Base-by-base conservation (phyloP, 2,113 vertebrate species). In the Stegastes partitus region DNA sequence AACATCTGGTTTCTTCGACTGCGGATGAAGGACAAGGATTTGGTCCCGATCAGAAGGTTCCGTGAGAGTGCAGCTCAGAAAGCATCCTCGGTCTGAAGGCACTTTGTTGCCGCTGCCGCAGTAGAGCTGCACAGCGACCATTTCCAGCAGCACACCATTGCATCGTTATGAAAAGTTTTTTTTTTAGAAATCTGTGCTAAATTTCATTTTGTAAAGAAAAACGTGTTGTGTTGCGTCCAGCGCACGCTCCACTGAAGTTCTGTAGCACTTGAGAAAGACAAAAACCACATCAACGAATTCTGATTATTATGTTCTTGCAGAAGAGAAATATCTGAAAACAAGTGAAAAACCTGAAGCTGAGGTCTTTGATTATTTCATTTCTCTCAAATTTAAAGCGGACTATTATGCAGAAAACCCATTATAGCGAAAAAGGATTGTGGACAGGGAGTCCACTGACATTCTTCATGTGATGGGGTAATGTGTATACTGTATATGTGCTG, bases 381-480 rank as follows among this genome's bases (percentile, higher is more conserved):
- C 22, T 70, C 62, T 76, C 16, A 45, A 79, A 67, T 9, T 72
- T 53, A 50, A 3, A 23, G 34, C n/a, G n/a, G n/a, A 8, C 54
- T 44, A 18, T 68, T 47, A 66, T 5, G 12, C 50, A 79, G 26
- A 86, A 59, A 44, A 55, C 11, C 37, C 21, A 31, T 16, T 1
- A 59, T 26, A 19, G 44, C 21, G n/a, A 26, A 51, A 44, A 72
- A 68, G 18, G 49, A 47, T 15, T 77, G 59, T 67, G 72, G 74
- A 63, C 61, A 15, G 1, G 56, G 34, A 59, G 71, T 79, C 80
- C 74, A 68, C 57, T 45, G 68, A 71, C 65, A 87, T 94, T 93
- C 94, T 95, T 95, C 93, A 94, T 93, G 91, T 88, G 74, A 85
- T 85, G 37, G 62, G 68, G 42, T 57, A 57, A 70, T 28, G 68